Evolutionary conservation across 2,888 invertebrate genomes (phyloP), one percentile per base, ranked within the genome.

Genomic region (Melangyna quadrimaculata): DNA sequence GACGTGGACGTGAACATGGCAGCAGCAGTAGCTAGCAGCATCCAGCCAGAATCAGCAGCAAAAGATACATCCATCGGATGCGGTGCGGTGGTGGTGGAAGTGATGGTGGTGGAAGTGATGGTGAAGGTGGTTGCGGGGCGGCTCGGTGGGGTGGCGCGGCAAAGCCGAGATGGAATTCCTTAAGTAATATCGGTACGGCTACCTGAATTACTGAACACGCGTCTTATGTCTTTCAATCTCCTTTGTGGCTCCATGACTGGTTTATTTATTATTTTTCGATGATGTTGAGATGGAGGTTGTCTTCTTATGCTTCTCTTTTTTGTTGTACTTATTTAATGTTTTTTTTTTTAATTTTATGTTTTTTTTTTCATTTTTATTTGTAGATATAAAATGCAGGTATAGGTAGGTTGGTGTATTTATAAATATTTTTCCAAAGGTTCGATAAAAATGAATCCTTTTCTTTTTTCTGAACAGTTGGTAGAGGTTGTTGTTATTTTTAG

Each of bases 121-220:
- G 61, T n/a, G 57, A 43, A 61, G 78, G 43, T 14, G 48, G 10
- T 24, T 12, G 17, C 45, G 27, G 12, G 35, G 35, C 10, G 29
- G 57, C 57, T 32, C 32, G 55, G 19, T 24, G 35, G 63, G 29
- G 72, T 61, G 73, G 73, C 73, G 63, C 63, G 29, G 65, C 51
- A 75, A 53, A 75, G 73, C 74, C 72, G 83, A 78, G 87, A 77
- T 87, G 87, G 87, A 88, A 88, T 88, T 88, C 88, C 87, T 88
- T 83, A 87, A 88, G 86, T 88, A 88, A 88, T 88, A 88, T 88
- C 87, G 87, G 88, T 83, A 87, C 88, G 88, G 89, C 89, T 89
- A 89, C 89, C 89, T 89, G 89, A 88, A 89, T 89, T 89, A 89
- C 89, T 88, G 89, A 89, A 89, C 89, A 89, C 89, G 89, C 89